Evolutionary conservation across 2,797 vertebrate genomes (phyloP), one percentile per base, ranked within the genome.

Genomic region (Sebastes taczanowskii): DNA sequence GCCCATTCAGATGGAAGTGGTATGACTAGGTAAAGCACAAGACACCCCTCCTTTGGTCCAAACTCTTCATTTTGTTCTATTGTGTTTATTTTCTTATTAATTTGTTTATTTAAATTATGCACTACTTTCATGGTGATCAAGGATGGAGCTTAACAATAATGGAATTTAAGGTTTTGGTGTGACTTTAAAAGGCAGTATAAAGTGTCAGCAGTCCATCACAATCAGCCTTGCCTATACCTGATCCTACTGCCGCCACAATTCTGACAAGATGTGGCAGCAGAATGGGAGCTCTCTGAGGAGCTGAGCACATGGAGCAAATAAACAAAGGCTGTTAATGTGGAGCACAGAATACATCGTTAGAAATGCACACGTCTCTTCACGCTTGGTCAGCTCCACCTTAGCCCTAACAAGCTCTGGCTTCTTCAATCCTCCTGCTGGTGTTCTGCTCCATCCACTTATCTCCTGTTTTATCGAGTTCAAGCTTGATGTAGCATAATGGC

Each of bases 341-440:
- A 80, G 73, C 77, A 80, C 79, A 85, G 68, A 64, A 81, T 4
- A 86, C 20, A 79, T 90, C 91, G 93, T 92, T 91, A 93, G 72
- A 38, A 80, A 94, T 84, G 86, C 27, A 72, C 46, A 34, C 42
- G 49, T 84, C 77, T 69, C 75, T 93, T 93, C 82, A 88, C 58
- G 78, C 81, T 83, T 83, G 84, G 90, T 82, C 91, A 92, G 84
- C 93, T 90, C 91, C 84, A 74, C 53, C 42, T 30, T 58, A 49
- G 74, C 61, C 61, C 35, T 77, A 79, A 83, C 79, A 66, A 77
- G 62, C 72, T 10, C 76, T 89, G 89, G 86, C 88, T 65, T 81
- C 66, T 79, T 83, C 93, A 94, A 62, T 85, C 80, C 78, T 94
- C 94, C 88, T 91, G 87, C 77, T 74, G 90, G 89, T 84, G 74